These are phyloP conservation scores for Cyprinodon tularosa DNA, from an alignment of 2,113 vertebrate genomes.

Conservation along the genomic window DNA sequence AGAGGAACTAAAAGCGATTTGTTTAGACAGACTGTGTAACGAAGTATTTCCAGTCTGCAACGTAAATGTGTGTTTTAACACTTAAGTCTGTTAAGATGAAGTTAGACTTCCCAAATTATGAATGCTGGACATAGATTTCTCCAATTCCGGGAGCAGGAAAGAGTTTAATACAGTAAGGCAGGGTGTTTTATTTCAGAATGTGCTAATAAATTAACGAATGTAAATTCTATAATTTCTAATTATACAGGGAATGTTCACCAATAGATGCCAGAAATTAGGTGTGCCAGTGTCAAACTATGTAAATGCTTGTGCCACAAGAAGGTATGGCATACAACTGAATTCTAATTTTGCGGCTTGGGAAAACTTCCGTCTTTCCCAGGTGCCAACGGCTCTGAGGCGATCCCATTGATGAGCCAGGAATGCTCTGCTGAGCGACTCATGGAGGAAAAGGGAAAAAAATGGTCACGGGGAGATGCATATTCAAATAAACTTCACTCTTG, in stretches of 20 bases:
- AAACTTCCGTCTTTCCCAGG: slow-evolving; percentile 63
- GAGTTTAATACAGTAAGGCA: slow-evolving; percentile 41
- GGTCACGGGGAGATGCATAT: slow-evolving; percentile 76
- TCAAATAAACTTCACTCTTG: slow-evolving; percentile 82
- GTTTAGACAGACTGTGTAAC: neutral
- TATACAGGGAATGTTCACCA: slow-evolving; percentile 65
- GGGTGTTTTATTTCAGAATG: slow-evolving; percentile 58
- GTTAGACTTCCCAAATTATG: neutral
- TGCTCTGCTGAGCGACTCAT: slow-evolving; percentile 73
- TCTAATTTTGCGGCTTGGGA: slow-evolving; percentile 73
- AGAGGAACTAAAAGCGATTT: neutral
- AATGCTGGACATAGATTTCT: neutral
- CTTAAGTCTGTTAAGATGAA: neutral
- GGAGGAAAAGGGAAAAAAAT: slow-evolving; percentile 63
- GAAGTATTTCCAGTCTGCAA: neutral
- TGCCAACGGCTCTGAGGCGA: slow-evolving; percentile 76
- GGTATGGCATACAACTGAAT: slow-evolving; percentile 69
- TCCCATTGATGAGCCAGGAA: slow-evolving; percentile 75
- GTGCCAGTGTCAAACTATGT: slow-evolving; percentile 67
- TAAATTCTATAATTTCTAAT: slow-evolving; percentile 63
- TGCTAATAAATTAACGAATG: slow-evolving; percentile 51
- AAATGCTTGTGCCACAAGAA: slow-evolving; percentile 73
- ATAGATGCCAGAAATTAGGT: slow-evolving; percentile 55
- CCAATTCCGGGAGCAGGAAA: neutral
- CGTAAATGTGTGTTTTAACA: neutral